Evolutionary conservation across 2,797 vertebrate genomes (phyloP).

Genomic region (Tapirus indicus): DNA sequence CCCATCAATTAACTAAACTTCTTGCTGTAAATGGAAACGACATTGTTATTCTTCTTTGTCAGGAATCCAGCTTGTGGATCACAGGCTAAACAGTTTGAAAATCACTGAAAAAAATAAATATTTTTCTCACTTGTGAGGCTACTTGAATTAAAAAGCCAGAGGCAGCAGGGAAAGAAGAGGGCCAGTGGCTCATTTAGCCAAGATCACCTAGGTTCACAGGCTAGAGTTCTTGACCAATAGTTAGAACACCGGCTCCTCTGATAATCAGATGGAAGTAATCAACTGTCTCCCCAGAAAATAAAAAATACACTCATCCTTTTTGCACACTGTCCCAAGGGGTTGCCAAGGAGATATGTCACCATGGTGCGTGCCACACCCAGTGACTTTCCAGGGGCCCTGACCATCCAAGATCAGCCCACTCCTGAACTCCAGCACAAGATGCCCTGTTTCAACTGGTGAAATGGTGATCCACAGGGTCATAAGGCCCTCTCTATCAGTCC

Average conservation of each 20-base stretch:
- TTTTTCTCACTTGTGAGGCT: too few species aligned
- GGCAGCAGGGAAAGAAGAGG: fast-evolving
- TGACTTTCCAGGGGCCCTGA: not conserved
- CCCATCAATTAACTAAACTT: not conserved
- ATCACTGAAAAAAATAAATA: not conserved
- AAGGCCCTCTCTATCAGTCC: too few species aligned
- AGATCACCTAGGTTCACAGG: not conserved
- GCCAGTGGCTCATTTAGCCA: not conserved
- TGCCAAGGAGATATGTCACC: not conserved
- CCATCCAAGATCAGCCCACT: not conserved
- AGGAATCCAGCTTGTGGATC: not conserved
- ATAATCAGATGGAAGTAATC: not conserved
- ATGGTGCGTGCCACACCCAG: not conserved
- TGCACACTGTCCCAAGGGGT: not conserved
- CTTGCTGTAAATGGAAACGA: not conserved
- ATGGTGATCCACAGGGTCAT: not conserved
- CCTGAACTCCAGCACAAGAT: not conserved
- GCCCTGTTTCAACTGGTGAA: not conserved
- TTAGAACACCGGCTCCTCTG: not conserved
- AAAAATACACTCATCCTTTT: not conserved
- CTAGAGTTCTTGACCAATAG: not conserved
- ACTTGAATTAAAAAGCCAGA: not conserved
- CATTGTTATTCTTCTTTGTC: not conserved
- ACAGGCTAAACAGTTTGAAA: not conserved
- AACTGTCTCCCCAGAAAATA: not conserved